A percentile compares a stretch with the other conserved stretches of the same genome.
phyloP scores from a whole-genome alignment of 1,140 invertebrate species.

The Cotesia vestalis region DNA sequence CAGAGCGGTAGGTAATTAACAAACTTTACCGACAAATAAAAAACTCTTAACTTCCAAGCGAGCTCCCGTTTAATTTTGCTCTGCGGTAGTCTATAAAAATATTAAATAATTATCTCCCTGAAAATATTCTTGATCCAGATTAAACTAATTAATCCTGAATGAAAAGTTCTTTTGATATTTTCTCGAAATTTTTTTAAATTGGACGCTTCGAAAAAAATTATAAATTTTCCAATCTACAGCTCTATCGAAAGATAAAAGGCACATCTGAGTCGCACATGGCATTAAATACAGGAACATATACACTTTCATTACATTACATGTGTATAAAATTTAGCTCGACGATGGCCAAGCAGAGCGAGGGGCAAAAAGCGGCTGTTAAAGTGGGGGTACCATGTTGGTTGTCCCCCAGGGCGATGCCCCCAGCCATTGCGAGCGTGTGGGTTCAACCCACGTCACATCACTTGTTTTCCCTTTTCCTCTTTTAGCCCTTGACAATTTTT shows the following conservation, averaged over 20 bases:
- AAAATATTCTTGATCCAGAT: not conserved
- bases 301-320: slow-evolving; percentile 29
- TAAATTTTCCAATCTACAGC: slow-evolving; percentile 50
- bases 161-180: too few species aligned
- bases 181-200: too few species aligned
- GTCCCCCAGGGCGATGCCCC: slow-evolving; percentile 54
- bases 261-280: slow-evolving; percentile 59
- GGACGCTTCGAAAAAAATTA: too few species aligned
- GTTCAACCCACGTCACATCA: slow-evolving; percentile 41
- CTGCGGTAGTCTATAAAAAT: not conserved
- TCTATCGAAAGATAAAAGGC: slow-evolving; percentile 49
- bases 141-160: too few species aligned
- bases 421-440: slow-evolving; percentile 42
- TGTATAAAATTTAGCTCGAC: slow-evolving; percentile 18
- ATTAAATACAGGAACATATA: slow-evolving; percentile 39
- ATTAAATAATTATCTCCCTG: not conserved
- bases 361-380: not conserved
- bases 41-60: slow-evolving; percentile 23
- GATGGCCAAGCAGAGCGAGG: too few species aligned
- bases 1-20: slow-evolving; percentile 29
- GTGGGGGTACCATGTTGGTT: slow-evolving; percentile 29
- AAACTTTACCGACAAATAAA: slow-evolving; percentile 9
- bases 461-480: slow-evolving; percentile 7
- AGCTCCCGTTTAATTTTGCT: slow-evolving; percentile 21
- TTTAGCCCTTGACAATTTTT: not conserved